phyloP scores from a whole-genome alignment of 1,140 invertebrate species.

The Scaptodrosophila lebanonensis region DNA sequence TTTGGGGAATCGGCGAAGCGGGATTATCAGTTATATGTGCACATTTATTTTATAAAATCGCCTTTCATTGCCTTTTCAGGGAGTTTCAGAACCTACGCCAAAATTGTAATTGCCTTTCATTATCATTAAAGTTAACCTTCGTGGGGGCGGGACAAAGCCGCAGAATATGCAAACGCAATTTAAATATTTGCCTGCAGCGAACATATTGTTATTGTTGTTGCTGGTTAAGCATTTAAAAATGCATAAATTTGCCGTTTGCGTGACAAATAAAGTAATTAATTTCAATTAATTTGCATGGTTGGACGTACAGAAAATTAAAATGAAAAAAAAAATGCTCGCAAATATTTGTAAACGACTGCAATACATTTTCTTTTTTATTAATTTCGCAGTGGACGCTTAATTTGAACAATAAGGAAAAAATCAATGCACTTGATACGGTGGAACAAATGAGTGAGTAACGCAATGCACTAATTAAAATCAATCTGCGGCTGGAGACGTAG shows the following conservation, averaged over 20 bases:
- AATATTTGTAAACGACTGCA: slow-evolving; percentile 13
- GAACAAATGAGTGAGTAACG: background rate
- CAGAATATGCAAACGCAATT: slow-evolving; percentile 36
- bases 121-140: no score
- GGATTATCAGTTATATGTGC: no score
- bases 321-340: slow-evolving; percentile 20
- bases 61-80: no score
- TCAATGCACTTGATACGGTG: slow-evolving; percentile 17
- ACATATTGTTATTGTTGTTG: slow-evolving; percentile 13
- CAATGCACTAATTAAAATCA: slow-evolving; percentile 51
- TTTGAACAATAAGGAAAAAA: slow-evolving; percentile 48
- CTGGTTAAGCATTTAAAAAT: slow-evolving; percentile 13
- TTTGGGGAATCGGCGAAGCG: no score
- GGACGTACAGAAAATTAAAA: slow-evolving; percentile 4
- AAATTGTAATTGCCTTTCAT: no score
- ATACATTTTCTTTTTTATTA: slow-evolving; percentile 26
- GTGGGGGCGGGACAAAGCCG: no score
- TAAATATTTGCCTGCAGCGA: slow-evolving; percentile 9
- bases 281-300: slow-evolving; percentile 54
- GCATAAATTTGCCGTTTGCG: slow-evolving; percentile 15
- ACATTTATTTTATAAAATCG: no score
- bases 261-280: slow-evolving; percentile 56
- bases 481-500: no score
- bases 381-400: slow-evolving; percentile 20
- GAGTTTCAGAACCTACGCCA: no score